These are phyloP conservation scores for Crocuta crocuta DNA, from an alignment of 2,113 vertebrate genomes.

Conservation along the genomic window DNA sequence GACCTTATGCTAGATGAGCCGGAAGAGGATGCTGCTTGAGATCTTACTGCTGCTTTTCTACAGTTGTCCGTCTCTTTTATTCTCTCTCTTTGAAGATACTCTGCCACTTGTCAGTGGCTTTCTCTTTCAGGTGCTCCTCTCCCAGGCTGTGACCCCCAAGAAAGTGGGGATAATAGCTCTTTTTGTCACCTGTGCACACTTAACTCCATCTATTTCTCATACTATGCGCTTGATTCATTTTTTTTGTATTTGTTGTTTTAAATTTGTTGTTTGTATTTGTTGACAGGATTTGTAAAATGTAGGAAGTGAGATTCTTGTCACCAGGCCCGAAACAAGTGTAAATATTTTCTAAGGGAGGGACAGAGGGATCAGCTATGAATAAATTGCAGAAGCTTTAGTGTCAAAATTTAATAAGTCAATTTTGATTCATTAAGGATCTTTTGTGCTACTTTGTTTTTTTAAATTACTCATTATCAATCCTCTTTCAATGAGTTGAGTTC, in stretches of 20 bases:
- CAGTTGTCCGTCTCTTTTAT: not conserved
- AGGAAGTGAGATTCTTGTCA: not conserved
- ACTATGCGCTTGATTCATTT: not conserved
- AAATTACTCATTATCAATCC: not conserved
- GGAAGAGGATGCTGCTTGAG: not conserved
- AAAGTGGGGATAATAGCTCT: not conserved
- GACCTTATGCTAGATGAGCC: not conserved
- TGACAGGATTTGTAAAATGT: not conserved
- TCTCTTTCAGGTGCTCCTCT: not conserved
- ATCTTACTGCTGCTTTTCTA: not conserved
- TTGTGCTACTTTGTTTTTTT: not conserved
- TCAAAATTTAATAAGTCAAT: not conserved
- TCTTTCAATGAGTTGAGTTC: not conserved
- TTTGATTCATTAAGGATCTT: not conserved
- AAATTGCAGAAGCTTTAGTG: not conserved
- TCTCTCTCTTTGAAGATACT: not conserved
- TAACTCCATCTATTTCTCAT: not conserved
- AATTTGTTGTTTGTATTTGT: not conserved
- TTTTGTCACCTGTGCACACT: not conserved
- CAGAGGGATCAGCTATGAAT: not conserved
- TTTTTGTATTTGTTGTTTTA: not conserved
- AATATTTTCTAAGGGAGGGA: not conserved
- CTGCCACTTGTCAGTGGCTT: not conserved
- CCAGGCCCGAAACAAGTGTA: not conserved
- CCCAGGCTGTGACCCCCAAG: accelerated